Base-by-base conservation (phyloP, 2,888 invertebrate species). In the Ptychoptera albimana region DNA sequence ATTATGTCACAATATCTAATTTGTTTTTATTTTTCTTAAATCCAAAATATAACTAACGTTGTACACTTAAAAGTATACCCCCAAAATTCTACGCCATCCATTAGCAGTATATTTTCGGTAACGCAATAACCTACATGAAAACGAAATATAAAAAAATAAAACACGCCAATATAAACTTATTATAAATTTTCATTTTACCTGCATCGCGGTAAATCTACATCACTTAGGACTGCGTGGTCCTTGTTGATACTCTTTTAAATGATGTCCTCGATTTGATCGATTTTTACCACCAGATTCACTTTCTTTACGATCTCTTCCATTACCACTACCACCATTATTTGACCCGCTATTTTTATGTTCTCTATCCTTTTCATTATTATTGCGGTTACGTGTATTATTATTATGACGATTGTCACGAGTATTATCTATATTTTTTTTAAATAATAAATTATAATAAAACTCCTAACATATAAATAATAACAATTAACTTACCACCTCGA, bases 241-340 rank as follows among this genome's bases (percentile, higher is more conserved):
- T 42, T 42, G 42, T 16, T 45, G 37, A 37, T 45, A 47, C 16
- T 49, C 47, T 45, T 49, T 49, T 35, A 45, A 39, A 39, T 49
- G 49, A 34, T 49, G 45, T 23, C 29, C 37, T 14, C 50, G 47
- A 41, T 45, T 37, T 36, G 50, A 49, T 55, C 48, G 61, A 52
- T 54, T 62, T 40, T 57, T 57, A 39, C 53, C 48, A 48, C 50
- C 50, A 31, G 14, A 15, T 44, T 46, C 50, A 44, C 54, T 51
- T 49, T 50, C 53, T 39, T 51, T 54, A 45, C 52, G 55, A 49
- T 35, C 39, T n/a, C 32, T 37, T 13, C n/a, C 16, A 2, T 14
- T 12, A n/a, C 23, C 32, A 6, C 38, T 15, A 36, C 42, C 46
- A 7, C 47, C 47, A 11, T 43, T 40, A 12, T 31, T 30, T 32